Evolutionary conservation across 2,797 vertebrate species (phyloP).

Genomic region (Trachops cirrhosus): DNA sequence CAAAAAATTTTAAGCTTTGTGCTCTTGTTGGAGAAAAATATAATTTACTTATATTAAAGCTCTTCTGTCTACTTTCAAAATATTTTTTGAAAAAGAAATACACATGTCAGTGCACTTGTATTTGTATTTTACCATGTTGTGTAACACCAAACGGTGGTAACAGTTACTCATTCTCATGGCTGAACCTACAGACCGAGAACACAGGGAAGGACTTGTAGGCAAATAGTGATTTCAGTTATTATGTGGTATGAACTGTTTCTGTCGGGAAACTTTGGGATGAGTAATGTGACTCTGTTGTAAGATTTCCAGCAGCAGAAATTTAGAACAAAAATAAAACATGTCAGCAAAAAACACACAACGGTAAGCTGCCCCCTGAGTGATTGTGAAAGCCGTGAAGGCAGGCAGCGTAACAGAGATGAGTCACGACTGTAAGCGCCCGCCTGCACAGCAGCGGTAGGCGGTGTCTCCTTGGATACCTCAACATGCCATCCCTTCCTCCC

Average conservation of each 20-base stretch:
- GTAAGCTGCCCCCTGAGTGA: not conserved
- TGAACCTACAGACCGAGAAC: not conserved
- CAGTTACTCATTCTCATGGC: not conserved
- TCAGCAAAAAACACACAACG: not conserved
- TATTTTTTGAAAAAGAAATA: not conserved
- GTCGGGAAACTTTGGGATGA: not conserved
- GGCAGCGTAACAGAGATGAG: not conserved
- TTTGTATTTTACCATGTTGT: not conserved
- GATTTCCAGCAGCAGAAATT: conserved; percentile 36
- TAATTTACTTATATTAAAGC: not conserved
- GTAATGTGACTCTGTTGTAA: not conserved
- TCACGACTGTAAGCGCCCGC: not conserved
- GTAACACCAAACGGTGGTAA: not conserved
- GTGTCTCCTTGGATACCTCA: not conserved
- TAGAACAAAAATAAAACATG: conserved; percentile 10
- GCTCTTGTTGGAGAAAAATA: not conserved
- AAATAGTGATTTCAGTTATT: not conserved
- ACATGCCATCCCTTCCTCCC: not conserved
- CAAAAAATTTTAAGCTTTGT: not conserved
- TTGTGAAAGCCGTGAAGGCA: not conserved
- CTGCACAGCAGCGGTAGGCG: not conserved
- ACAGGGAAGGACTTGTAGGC: not conserved
- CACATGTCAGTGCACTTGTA: not conserved
- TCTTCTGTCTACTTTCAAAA: conserved; percentile 20
- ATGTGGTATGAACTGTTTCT: not conserved